phyloP scores from a whole-genome alignment of 1,140 invertebrate genomes.

The Ooceraea biroi region DNA sequence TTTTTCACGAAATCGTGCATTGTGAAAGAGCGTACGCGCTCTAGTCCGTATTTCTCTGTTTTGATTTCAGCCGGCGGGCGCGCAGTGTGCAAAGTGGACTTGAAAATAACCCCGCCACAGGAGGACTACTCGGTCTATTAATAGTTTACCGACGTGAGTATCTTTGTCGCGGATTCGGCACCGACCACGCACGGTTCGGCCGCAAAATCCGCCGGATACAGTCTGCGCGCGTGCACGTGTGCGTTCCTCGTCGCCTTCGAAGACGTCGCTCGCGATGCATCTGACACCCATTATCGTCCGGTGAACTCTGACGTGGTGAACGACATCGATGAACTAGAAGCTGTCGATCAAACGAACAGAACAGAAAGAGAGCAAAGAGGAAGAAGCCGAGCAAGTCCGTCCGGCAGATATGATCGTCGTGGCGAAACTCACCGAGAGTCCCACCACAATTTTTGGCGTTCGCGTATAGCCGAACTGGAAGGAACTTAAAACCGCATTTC shows the following conservation, averaged over 20 bases:
- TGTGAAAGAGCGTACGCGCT: constrained; percentile 49
- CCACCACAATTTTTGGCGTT: constrained; percentile 44
- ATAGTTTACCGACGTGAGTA: constrained; percentile 75
- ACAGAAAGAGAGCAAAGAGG: neutral
- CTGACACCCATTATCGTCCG: constrained; percentile 18
- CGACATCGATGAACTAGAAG: constrained; percentile 13
- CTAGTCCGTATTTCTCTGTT: constrained; percentile 70
- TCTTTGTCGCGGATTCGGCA: constrained; percentile 81
- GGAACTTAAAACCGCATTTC: constrained; percentile 71
- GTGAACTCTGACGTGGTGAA: constrained; percentile 7
- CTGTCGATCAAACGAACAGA: neutral
- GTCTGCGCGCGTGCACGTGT: constrained; percentile 37
- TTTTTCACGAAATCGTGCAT: constrained; percentile 40
- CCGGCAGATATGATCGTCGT: constrained; percentile 3
- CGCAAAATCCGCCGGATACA: constrained; percentile 76
- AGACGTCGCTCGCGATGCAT: constrained; percentile 31
- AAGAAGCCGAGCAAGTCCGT: neutral
- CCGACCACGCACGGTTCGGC: constrained; percentile 70
- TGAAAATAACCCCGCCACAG: constrained; percentile 81
- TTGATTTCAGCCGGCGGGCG: constrained; percentile 70
- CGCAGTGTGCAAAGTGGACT: constrained; percentile 78
- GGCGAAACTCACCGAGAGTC: constrained; percentile 31
- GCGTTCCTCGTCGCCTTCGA: constrained; percentile 39
- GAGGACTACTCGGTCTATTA: constrained; percentile 79
- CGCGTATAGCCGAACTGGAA: constrained; percentile 65